phyloP scores from a whole-genome alignment of 2,113 vertebrate species.

The Mustelus asterias region DNA sequence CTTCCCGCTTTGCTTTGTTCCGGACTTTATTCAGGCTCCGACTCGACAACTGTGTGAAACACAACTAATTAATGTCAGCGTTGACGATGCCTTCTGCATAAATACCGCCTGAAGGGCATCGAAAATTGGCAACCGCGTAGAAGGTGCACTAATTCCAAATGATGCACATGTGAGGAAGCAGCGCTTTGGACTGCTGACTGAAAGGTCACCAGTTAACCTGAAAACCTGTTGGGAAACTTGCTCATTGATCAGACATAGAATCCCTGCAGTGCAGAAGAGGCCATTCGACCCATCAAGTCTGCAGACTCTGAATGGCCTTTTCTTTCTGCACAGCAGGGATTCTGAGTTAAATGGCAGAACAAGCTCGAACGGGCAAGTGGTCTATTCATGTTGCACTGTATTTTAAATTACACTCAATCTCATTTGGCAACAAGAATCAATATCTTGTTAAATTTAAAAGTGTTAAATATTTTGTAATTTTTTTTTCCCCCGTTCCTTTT shows the following conservation, averaged over 20 bases:
- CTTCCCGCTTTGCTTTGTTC: neutral
- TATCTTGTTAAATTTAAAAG: neutral
- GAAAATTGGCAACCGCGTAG: too few relatives aligned
- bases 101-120: neutral
- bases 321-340: too few relatives aligned
- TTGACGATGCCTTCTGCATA: neutral
- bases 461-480: neutral
- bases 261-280: too few relatives aligned
- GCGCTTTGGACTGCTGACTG: neutral
- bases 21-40: neutral
- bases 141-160: neutral
- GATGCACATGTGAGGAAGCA: neutral
- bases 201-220: neutral
- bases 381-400: neutral
- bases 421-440: neutral
- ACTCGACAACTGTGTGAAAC: neutral
- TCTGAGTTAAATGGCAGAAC: neutral
- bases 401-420: neutral
- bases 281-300: too few relatives aligned
- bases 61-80: neutral
- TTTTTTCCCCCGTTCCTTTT: constrained; percentile 40
- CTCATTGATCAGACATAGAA: neutral
- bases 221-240: neutral
- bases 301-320: too few relatives aligned
- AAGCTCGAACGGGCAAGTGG: neutral